Evolutionary conservation across 1,140 invertebrate species (phyloP).

Genomic region (Bursaphelenchus mucronatus): DNA sequence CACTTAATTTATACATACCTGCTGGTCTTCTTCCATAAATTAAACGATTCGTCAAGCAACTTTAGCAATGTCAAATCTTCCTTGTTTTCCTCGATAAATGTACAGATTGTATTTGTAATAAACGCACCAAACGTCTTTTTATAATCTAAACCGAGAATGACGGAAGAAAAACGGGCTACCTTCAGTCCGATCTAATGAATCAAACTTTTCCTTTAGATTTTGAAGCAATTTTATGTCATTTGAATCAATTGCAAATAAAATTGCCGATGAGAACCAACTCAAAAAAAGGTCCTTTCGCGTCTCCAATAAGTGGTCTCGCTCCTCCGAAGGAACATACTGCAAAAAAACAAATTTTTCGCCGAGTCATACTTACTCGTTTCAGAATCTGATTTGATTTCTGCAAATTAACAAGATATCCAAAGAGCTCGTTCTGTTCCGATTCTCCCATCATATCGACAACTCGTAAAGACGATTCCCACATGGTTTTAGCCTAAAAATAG

Average conservation of each 20-base stretch:
- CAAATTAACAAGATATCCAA: slow-evolving; percentile 41
- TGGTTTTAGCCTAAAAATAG: slow-evolving; percentile 41
- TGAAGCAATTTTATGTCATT: slow-evolving; percentile 41
- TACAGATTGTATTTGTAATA: slow-evolving; percentile 41
- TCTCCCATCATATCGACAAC: slow-evolving; percentile 24
- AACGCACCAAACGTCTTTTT: slow-evolving; percentile 41
- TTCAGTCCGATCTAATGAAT: slow-evolving; percentile 21
- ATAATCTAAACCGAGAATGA: slow-evolving; percentile 35
- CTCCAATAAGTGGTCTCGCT: slow-evolving; percentile 14
- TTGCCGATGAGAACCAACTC: slow-evolving; percentile 42
- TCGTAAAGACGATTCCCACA: slow-evolving; percentile 24
- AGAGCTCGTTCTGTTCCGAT: slow-evolving; percentile 36
- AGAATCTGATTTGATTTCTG: slow-evolving; percentile 43
- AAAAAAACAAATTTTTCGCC: neutral
- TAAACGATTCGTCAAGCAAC: slow-evolving; percentile 40
- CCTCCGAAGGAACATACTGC: slow-evolving; percentile 9
- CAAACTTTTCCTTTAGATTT: slow-evolving; percentile 38
- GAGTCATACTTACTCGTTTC: slow-evolving; percentile 7
- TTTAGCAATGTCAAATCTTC: slow-evolving; percentile 33
- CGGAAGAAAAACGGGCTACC: slow-evolving; percentile 24
- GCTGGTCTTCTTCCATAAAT: slow-evolving; percentile 39
- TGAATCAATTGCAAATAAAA: slow-evolving; percentile 43
- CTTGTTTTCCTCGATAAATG: slow-evolving; percentile 37
- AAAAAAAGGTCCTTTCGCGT: slow-evolving; percentile 23
- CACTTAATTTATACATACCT: slow-evolving; percentile 16